These are phyloP conservation scores for Serinus canaria DNA, from an alignment of 2,113 vertebrate genomes.

Conservation along the genomic window DNA sequence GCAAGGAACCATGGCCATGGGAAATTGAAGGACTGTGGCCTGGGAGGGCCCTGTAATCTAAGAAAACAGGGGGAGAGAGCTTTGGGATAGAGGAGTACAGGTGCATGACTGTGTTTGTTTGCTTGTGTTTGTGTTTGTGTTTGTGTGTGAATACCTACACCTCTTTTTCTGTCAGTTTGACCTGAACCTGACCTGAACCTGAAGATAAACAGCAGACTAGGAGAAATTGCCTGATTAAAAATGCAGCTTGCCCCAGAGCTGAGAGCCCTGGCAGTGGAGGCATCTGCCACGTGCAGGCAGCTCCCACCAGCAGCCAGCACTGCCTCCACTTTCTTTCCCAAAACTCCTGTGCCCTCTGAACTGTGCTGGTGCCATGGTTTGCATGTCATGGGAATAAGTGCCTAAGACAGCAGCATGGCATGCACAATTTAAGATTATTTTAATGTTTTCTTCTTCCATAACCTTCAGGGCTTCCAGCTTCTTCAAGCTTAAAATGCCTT, in stretches of 20 bases:
- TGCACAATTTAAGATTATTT: background rate
- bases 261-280: background rate
- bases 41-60: background rate
- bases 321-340: background rate
- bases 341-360: background rate
- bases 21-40: background rate
- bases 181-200: background rate
- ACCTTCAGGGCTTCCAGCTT: background rate
- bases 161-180: background rate
- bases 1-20: accelerated
- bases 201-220: background rate
- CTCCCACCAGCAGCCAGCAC: background rate
- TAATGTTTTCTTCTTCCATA: background rate
- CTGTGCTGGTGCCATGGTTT: accelerated
- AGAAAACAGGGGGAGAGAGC: background rate
- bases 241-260: no score
- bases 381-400: background rate
- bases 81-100: accelerated
- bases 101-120: no score
- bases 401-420: background rate
- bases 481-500: background rate
- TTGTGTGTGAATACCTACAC: background rate
- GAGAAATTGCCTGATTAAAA: background rate
- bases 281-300: background rate
- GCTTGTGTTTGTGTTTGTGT: no score